Percentiles rank a stretch among this genome's conserved stretches.
These are phyloP conservation scores for Scomber colias DNA, from an alignment of 2,113 vertebrate species.

Conservation along the genomic window DNA sequence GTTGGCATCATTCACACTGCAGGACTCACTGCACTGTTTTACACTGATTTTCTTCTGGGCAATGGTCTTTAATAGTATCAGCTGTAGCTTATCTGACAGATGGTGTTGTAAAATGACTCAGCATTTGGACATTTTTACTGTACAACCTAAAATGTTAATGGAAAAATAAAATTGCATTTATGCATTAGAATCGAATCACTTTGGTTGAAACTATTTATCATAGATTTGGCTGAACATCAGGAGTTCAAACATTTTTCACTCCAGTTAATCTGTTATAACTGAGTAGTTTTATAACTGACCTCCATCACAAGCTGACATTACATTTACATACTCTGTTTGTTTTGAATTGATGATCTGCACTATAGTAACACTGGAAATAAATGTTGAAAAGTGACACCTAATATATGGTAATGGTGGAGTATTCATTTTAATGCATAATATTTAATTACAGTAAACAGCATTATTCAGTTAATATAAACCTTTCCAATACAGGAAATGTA, in stretches of 20 bases:
- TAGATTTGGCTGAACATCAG: conserved; percentile 18
- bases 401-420: no score
- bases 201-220: conserved; percentile 1
- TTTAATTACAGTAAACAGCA: no score
- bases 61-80: conserved; percentile 29
- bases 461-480: no score
- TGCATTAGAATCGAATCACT: conserved; percentile 18
- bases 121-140: conserved; percentile 46
- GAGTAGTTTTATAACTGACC: conserved; percentile 22
- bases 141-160: conserved; percentile 33
- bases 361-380: no score
- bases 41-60: background rate
- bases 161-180: conserved; percentile 13
- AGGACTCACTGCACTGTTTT: no score
- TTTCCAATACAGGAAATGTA: no score
- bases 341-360: no score
- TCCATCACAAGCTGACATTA: background rate
- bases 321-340: background rate
- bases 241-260: conserved; percentile 11
- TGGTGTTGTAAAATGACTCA: conserved; percentile 50
- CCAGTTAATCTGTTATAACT: conserved; percentile 20
- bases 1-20: no score
- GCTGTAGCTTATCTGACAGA: conserved; percentile 40
- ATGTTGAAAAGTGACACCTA: no score
- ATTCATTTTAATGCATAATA: no score